phyloP scores from a whole-genome alignment of 1,140 invertebrate genomes.

The Catajapyx aquilonaris region DNA sequence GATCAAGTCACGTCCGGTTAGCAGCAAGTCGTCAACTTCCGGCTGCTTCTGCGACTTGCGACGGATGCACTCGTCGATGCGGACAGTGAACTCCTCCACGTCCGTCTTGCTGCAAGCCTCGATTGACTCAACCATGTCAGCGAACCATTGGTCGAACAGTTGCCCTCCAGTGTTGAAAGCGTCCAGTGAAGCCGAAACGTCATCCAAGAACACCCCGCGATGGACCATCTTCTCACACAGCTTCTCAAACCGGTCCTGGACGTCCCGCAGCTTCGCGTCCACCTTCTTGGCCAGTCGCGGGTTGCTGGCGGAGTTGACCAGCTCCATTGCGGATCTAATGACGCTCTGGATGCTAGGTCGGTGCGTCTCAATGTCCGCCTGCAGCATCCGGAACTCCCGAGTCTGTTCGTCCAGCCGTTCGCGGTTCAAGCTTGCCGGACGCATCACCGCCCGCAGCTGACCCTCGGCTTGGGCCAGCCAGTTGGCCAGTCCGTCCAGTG shows the following conservation, averaged over 20 bases:
- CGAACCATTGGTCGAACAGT: slow-evolving; percentile 46
- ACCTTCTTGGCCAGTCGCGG: slow-evolving; percentile 70
- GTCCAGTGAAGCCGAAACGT: slow-evolving; percentile 45
- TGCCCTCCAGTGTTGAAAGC: slow-evolving; percentile 45
- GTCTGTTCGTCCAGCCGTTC: slow-evolving; percentile 78
- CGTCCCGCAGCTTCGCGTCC: slow-evolving; percentile 65
- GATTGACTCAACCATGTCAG: slow-evolving; percentile 46
- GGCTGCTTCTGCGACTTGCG: slow-evolving; percentile 31
- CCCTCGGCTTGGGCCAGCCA: slow-evolving; percentile 72
- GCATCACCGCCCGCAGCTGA: slow-evolving; percentile 34
- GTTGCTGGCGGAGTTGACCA: slow-evolving; percentile 61
- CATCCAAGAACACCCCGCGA: slow-evolving; percentile 57
- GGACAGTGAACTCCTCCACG: slow-evolving; percentile 40
- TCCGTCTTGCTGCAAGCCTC: slow-evolving; percentile 49
- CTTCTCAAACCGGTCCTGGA: slow-evolving; percentile 52
- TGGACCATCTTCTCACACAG: slow-evolving; percentile 55
- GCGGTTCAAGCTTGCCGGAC: slow-evolving; percentile 67
- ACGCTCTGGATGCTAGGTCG: slow-evolving; percentile 64
- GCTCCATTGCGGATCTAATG: slow-evolving; percentile 48
- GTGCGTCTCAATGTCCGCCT: slow-evolving; percentile 66
- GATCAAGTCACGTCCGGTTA: slow-evolving; percentile 60
- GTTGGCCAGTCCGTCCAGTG: slow-evolving; percentile 56
- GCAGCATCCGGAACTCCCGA: slow-evolving; percentile 53
- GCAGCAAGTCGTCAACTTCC: slow-evolving; percentile 53
- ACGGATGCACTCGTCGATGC: slow-evolving; percentile 31